These are phyloP conservation scores for Batillaria attramentaria DNA, from an alignment of 1,140 invertebrate species.

Conservation along the genomic window DNA sequence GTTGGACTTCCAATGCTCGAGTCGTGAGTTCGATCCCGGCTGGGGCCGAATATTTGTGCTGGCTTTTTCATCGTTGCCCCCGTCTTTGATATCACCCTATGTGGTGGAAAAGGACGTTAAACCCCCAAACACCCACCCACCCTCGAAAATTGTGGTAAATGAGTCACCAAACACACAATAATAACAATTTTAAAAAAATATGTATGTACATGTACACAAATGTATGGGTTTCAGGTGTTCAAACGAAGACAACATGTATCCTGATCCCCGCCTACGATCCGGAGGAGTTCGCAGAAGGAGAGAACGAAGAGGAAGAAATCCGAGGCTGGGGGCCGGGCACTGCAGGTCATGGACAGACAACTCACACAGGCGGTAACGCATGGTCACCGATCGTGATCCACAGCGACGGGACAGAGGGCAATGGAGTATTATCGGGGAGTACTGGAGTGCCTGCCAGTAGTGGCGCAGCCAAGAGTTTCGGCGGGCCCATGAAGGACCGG, in stretches of 20 bases:
- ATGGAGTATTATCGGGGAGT: neutral
- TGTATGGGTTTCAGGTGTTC: neutral
- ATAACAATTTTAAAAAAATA: neutral
- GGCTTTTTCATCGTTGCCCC: neutral
- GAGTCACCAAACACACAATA: neutral
- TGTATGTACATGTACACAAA: neutral
- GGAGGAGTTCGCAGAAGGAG: constrained; percentile 20
- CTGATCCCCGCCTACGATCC: constrained; percentile 20
- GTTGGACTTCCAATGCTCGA: too few species aligned
- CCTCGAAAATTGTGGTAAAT: neutral
- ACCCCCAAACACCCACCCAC: too few species aligned
- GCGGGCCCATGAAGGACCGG: constrained; percentile 10
- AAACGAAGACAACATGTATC: constrained; percentile 6
- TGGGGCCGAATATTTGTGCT: too few species aligned
- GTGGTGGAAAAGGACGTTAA: neutral
- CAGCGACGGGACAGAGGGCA: neutral
- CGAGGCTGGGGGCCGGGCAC: constrained; percentile 21
- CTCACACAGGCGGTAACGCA: neutral
- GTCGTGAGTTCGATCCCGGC: too few species aligned
- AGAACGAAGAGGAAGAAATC: constrained; percentile 30
- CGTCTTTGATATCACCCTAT: neutral
- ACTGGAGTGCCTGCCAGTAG: neutral
- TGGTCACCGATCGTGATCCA: neutral
- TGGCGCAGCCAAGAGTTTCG: neutral
- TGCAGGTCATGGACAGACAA: neutral